Evolutionary conservation across 2,888 invertebrate genomes (phyloP).

Genomic region (Plebejus melissa): DNA sequence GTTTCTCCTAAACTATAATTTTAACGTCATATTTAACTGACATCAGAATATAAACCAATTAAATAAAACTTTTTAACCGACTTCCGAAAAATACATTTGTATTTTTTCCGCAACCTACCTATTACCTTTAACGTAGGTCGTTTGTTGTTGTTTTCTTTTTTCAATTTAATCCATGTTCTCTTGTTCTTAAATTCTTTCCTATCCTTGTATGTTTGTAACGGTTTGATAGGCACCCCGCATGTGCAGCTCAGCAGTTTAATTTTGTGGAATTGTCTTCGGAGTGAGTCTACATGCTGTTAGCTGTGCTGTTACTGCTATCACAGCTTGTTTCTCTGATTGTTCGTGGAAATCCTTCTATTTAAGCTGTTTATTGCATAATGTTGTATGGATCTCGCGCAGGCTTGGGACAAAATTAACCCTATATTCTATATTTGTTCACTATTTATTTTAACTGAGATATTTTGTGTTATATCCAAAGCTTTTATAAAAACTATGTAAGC

Average conservation of each 20-base stretch:
- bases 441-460: too few species aligned
- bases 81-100: too few species aligned
- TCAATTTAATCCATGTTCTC: too few species aligned
- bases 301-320: background rate
- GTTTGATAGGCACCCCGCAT: background rate
- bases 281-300: background rate
- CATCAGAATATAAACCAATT: too few species aligned
- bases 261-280: conserved; percentile 11
- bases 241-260: conserved; percentile 10
- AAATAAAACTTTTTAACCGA: too few species aligned
- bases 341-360: background rate
- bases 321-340: background rate
- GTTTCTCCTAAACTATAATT: too few species aligned
- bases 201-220: background rate
- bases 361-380: background rate
- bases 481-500: too few species aligned
- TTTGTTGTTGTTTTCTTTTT: background rate
- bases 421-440: too few species aligned
- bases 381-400: background rate
- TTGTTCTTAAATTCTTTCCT: background rate
- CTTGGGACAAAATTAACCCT: too few species aligned
- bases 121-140: background rate
- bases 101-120: too few species aligned
- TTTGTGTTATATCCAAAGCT: too few species aligned
- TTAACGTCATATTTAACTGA: too few species aligned